A percentile compares a stretch with the other conserved stretches of the same genome.
phyloP scores from a whole-genome alignment of 2,113 vertebrate genomes.

The Ageneiosus marmoratus region DNA sequence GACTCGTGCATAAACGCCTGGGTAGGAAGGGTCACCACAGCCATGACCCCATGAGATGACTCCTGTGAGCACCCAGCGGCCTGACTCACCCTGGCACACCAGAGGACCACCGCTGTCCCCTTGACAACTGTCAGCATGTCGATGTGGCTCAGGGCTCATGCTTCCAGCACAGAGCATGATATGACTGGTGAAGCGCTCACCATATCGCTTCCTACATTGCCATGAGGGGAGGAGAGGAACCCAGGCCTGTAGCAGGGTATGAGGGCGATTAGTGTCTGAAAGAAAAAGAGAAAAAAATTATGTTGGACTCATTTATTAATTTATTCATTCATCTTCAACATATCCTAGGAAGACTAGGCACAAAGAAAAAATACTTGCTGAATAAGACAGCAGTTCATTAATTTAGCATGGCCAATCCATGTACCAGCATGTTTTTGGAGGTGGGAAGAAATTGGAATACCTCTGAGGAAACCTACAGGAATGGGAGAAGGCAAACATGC shows the following conservation, averaged over 20 bases:
- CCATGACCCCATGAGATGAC: conserved; percentile 85
- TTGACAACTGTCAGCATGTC: conserved; percentile 78
- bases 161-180: conserved; percentile 87
- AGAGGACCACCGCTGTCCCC: conserved; percentile 88
- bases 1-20: conserved; percentile 85
- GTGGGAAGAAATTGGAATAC: background rate
- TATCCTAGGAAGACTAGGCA: background rate
- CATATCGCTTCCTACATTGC: conserved; percentile 81
- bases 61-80: conserved; percentile 83
- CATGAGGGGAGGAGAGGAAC: conserved; percentile 83
- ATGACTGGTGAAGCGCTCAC: conserved; percentile 82
- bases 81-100: conserved; percentile 77
- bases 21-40: conserved; percentile 81
- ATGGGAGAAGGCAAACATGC: background rate
- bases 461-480: background rate
- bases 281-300: conserved; percentile 7
- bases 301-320: background rate
- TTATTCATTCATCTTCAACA: background rate
- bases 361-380: background rate
- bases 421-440: background rate
- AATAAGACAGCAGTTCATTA: background rate
- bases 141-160: conserved; percentile 77
- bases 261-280: conserved; percentile 72
- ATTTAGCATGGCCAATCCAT: background rate
- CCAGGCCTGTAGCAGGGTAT: conserved; percentile 78